A percentile compares a stretch with the other conserved stretches of the same genome.
These are phyloP conservation scores for Philopedon plagiatum DNA, from an alignment of 2,888 invertebrate species.

Conservation along the genomic window DNA sequence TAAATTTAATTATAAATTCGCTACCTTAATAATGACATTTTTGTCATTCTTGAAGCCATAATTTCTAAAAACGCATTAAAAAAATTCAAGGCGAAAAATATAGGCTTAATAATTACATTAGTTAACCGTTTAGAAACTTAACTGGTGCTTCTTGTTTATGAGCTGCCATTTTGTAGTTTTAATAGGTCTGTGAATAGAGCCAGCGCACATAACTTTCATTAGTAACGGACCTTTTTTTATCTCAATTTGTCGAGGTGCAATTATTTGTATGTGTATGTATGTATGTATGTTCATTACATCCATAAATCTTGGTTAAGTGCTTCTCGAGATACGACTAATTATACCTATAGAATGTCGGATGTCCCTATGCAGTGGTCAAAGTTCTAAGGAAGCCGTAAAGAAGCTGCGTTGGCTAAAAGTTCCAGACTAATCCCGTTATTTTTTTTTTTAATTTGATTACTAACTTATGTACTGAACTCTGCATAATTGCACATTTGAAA, in stretches of 20 bases:
- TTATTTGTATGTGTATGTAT: too few relatives aligned
- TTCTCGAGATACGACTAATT: neutral
- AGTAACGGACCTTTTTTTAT: constrained; percentile 2
- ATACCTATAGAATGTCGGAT: too few relatives aligned
- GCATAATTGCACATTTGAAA: too few relatives aligned
- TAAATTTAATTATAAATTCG: neutral
- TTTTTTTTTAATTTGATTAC: too few relatives aligned
- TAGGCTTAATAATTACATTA: neutral
- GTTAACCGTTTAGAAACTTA: neutral
- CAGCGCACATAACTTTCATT: neutral
- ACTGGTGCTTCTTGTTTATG: neutral
- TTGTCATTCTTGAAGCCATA: neutral
- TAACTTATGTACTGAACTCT: too few relatives aligned
- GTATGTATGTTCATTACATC: neutral
- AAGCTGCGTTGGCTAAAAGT: too few relatives aligned
- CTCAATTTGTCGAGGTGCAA: constrained; percentile 7
- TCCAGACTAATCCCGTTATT: too few relatives aligned
- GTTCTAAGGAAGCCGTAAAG: too few relatives aligned
- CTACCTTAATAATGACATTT: neutral
- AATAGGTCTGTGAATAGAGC: neutral
- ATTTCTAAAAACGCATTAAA: neutral
- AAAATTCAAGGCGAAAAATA: neutral
- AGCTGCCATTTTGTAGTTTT: constrained; percentile 3
- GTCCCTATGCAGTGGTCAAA: too few relatives aligned
- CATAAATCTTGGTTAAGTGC: constrained; percentile 6